Evolutionary conservation across 2,113 vertebrate genomes (phyloP).

Genomic region (Hydrolagus affinis): DNA sequence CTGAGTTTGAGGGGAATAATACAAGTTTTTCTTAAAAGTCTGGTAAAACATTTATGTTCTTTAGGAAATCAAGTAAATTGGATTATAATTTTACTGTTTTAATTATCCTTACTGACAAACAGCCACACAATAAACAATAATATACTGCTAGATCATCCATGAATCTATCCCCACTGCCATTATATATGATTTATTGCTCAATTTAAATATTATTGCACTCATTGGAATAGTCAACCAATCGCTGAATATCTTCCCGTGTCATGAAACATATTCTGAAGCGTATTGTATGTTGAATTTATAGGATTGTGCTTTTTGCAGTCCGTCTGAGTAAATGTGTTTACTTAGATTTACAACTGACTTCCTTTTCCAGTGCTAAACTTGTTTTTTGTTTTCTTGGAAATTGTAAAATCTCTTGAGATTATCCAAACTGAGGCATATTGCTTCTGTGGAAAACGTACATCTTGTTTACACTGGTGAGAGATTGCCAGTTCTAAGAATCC

Average conservation of each 20-base stretch:
- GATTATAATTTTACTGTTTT: background rate
- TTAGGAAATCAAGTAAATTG: background rate
- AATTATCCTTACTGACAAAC: no score
- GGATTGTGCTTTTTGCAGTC: background rate
- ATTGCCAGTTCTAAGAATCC: background rate
- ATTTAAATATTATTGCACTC: background rate
- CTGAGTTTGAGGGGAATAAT: background rate
- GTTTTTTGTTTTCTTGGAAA: background rate
- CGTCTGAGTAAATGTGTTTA: background rate
- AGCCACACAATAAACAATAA: background rate
- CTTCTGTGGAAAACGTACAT: background rate
- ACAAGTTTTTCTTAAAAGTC: background rate
- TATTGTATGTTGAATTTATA: background rate
- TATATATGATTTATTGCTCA: background rate
- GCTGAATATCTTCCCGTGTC: background rate
- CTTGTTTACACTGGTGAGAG: background rate
- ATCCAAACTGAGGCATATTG: background rate
- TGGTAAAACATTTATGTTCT: background rate
- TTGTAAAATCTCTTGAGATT: background rate
- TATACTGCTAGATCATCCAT: no score
- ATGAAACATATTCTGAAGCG: background rate
- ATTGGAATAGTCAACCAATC: background rate
- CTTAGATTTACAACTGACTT: background rate
- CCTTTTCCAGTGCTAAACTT: background rate
- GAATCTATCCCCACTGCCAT: background rate